Evolutionary conservation across 1,140 invertebrate genomes (phyloP).

Genomic region (Aphelenchoides avenae): DNA sequence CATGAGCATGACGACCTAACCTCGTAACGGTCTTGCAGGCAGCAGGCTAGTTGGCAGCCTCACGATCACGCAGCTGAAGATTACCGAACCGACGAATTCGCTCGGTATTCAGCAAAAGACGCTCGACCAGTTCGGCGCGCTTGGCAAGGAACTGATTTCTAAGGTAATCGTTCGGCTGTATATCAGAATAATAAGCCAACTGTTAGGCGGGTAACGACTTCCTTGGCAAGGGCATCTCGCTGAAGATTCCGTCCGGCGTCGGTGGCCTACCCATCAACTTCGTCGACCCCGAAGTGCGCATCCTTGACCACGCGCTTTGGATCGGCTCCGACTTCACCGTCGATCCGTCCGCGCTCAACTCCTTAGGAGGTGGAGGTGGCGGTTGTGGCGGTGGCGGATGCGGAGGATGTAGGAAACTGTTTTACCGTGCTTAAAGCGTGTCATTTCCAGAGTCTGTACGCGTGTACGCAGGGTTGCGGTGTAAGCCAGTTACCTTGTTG

Average conservation of each 20-base stretch:
- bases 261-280: constrained; percentile 52
- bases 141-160: constrained; percentile 56
- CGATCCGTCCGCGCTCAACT: constrained; percentile 18
- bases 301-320: constrained; percentile 55
- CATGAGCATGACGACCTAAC: constrained; percentile 36
- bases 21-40: constrained; percentile 28
- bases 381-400: constrained; percentile 19
- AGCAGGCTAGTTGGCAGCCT: constrained; percentile 30
- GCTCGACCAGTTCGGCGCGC: constrained; percentile 55
- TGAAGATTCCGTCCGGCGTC: constrained; percentile 36
- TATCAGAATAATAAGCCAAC: not conserved
- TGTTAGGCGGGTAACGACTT: constrained; percentile 47
- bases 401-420: too few species aligned
- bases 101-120: constrained; percentile 58
- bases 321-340: constrained; percentile 53
- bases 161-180: constrained; percentile 36
- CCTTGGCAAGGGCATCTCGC: constrained; percentile 45
- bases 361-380: constrained; percentile 20
- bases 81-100: constrained; percentile 41
- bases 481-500: too few species aligned
- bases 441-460: too few species aligned
- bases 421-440: too few species aligned
- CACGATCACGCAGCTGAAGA: constrained; percentile 48
- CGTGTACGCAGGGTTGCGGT: too few species aligned
- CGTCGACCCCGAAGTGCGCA: constrained; percentile 45